Evolutionary conservation across 1,140 invertebrate genomes (phyloP).

Genomic region (Ceratoteleas bidentatus): DNA sequence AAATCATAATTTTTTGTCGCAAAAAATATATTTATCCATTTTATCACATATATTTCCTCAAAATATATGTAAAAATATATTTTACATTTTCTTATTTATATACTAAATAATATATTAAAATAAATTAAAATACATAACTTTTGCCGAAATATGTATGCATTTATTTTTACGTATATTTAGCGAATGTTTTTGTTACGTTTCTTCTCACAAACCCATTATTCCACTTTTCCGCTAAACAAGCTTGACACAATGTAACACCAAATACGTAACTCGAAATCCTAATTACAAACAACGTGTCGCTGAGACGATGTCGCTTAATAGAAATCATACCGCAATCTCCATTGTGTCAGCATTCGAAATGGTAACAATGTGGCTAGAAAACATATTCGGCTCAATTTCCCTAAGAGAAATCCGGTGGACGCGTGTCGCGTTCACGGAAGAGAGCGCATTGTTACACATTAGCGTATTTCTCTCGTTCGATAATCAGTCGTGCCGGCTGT

Average conservation of each 20-base stretch:
- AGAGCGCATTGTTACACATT: conserved; percentile 37
- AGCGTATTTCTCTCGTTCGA: conserved; percentile 44
- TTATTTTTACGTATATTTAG: too few relatives aligned
- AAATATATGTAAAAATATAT: too few relatives aligned
- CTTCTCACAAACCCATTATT: too few relatives aligned
- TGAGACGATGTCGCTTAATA: conserved; percentile 17
- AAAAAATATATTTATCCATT: too few relatives aligned
- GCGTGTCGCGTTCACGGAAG: conserved; percentile 24
- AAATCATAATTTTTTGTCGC: too few relatives aligned
- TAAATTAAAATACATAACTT: too few relatives aligned
- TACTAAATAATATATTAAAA: too few relatives aligned
- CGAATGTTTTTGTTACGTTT: too few relatives aligned
- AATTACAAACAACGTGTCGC: neutral
- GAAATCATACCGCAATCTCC: conserved; percentile 23
- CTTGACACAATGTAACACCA: neutral
- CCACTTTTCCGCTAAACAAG: neutral
- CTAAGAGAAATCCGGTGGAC: conserved; percentile 51
- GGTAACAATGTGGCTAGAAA: conserved; percentile 43
- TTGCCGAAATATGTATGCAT: too few relatives aligned
- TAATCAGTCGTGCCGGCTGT: conserved; percentile 17
- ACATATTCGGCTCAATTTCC: conserved; percentile 32
- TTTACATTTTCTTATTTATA: too few relatives aligned
- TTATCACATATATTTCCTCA: too few relatives aligned
- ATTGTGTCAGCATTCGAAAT: conserved; percentile 17
- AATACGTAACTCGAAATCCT: neutral